These are phyloP conservation scores for Eudasyphora cyanicolor DNA, from an alignment of 2,888 invertebrate genomes.

Conservation along the genomic window DNA sequence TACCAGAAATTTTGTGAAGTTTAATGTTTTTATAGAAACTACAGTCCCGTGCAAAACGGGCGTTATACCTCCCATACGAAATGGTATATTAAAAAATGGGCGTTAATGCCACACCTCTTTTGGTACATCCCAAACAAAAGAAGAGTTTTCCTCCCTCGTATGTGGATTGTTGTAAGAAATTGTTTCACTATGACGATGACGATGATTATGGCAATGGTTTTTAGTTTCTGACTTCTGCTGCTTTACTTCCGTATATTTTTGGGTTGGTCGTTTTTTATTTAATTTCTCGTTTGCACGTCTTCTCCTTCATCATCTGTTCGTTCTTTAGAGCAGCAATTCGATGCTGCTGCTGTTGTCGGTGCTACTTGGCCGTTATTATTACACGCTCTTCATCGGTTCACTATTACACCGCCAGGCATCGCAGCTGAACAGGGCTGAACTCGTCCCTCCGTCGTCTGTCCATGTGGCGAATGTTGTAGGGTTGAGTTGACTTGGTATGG, in stretches of 20 bases:
- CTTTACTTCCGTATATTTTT: slow-evolving; percentile 36
- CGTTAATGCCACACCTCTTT: too few species aligned
- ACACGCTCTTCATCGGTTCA: slow-evolving; percentile 2
- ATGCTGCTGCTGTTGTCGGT: too few species aligned
- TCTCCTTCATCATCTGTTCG: neutral
- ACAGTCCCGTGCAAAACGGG: too few species aligned
- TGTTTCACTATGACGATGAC: slow-evolving; percentile 17
- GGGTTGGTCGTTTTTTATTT: slow-evolving; percentile 25
- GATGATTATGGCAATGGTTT: slow-evolving; percentile 33
- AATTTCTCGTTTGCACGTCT: slow-evolving; percentile 32
- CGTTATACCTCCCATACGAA: too few species aligned
- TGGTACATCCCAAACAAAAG: too few species aligned
- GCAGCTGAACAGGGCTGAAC: neutral
- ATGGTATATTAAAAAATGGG: too few species aligned
- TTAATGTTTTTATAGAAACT: too few species aligned
- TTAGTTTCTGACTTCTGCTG: slow-evolving; percentile 38
- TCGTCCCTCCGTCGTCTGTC: neutral
- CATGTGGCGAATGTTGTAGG: neutral
- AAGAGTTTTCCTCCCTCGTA: too few species aligned
- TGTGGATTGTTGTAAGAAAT: neutral
- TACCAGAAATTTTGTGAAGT: too few species aligned
- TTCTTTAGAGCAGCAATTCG: neutral
- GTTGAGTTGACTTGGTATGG: neutral
- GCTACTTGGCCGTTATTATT: slow-evolving; percentile 2
- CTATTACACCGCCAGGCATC: neutral